Conservation (phyloP, 2,113 vertebrate genomes). For the Tragelaphus strepsiceros region DNA sequence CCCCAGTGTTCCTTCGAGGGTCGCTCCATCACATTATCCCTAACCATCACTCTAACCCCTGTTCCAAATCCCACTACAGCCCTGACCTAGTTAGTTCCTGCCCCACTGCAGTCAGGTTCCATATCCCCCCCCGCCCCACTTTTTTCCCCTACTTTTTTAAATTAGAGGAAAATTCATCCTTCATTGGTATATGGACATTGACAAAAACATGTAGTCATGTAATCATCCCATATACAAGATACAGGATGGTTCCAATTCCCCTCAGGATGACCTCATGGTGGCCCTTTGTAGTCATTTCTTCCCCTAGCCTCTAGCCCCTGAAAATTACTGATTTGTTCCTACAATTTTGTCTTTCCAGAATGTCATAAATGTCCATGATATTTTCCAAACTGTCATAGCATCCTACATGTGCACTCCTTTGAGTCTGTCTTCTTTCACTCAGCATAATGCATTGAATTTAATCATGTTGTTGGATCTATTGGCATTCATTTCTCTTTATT, state of each 20-base stretch:
- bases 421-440: background rate
- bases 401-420: background rate
- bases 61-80: no score
- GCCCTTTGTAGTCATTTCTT: background rate
- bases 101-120: background rate
- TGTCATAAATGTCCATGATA: background rate
- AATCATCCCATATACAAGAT: background rate
- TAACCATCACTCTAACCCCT: background rate
- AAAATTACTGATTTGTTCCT: background rate
- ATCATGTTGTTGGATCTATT: background rate
- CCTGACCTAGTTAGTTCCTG: background rate
- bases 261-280: background rate
- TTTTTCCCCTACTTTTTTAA: background rate
- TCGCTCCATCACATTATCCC: accelerated
- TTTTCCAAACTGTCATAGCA: background rate
- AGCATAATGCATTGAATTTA: background rate
- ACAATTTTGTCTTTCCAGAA: background rate
- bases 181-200: background rate
- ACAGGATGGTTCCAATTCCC: background rate
- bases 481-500: background rate
- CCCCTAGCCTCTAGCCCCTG: background rate
- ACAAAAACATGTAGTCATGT: background rate
- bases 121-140: background rate
- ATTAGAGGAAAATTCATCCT: background rate
- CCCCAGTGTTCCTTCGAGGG: background rate